These are phyloP conservation scores for Magallana ariakensis DNA, from an alignment of 1,140 invertebrate genomes.

Conservation along the genomic window DNA sequence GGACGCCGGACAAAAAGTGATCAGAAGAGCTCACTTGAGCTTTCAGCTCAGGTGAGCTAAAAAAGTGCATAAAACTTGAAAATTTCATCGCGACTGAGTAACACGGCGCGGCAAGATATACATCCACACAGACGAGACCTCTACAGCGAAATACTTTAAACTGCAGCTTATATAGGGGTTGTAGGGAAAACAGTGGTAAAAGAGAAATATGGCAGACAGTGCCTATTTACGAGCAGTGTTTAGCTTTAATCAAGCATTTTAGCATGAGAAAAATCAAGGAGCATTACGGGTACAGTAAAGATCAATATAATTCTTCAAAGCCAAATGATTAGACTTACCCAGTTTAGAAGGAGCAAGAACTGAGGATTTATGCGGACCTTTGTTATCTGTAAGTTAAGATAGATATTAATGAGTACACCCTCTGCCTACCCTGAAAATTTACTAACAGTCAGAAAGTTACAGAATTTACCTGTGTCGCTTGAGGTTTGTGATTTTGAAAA, in stretches of 20 bases:
- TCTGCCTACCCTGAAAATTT: neutral
- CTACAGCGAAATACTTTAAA: too few relatives aligned
- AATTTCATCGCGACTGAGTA: too few relatives aligned
- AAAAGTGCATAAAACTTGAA: too few relatives aligned
- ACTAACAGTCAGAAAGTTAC: neutral
- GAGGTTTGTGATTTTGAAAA: slow-evolving; percentile 38
- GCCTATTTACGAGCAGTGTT: too few relatives aligned
- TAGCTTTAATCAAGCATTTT: neutral
- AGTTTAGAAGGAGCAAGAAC: slow-evolving; percentile 59
- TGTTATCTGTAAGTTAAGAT: slow-evolving; percentile 51
- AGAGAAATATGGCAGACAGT: too few relatives aligned
- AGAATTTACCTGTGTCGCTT: slow-evolving; percentile 20
- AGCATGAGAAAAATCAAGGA: neutral
- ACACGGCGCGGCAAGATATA: too few relatives aligned
- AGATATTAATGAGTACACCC: neutral
- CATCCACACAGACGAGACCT: too few relatives aligned
- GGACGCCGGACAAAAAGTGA: too few relatives aligned
- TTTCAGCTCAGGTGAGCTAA: too few relatives aligned
- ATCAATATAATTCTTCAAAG: neutral
- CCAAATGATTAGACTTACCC: slow-evolving; percentile 38
- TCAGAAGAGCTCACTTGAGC: too few relatives aligned
- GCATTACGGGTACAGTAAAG: neutral
- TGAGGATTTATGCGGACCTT: slow-evolving; percentile 43
- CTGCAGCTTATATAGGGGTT: too few relatives aligned
- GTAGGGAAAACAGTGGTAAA: too few relatives aligned